Percentiles rank a stretch among this genome's conserved stretches.
These are phyloP conservation scores for Morpho helenor DNA, from an alignment of 2,888 invertebrate species.

Conservation along the genomic window DNA sequence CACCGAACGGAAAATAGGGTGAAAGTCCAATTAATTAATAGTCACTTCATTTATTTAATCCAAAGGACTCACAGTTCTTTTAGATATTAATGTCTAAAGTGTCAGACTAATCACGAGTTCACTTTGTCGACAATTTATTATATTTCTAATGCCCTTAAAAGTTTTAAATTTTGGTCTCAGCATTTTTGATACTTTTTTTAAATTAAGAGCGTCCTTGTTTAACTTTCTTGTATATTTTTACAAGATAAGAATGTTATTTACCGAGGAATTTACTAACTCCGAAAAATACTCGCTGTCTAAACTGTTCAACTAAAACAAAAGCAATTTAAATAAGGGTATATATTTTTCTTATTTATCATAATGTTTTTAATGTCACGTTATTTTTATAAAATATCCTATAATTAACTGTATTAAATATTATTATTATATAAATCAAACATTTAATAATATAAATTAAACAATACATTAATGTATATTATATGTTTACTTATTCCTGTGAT, in stretches of 20 bases:
- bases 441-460: too few relatives aligned
- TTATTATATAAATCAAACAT: too few relatives aligned
- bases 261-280: neutral
- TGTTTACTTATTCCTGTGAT: too few relatives aligned
- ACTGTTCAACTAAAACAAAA: slow-evolving; percentile 62
- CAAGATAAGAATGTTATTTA: slow-evolving; percentile 5
- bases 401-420: too few relatives aligned
- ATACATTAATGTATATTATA: too few relatives aligned
- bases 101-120: slow-evolving; percentile 55
- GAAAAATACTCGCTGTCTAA: slow-evolving; percentile 18
- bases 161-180: slow-evolving; percentile 1
- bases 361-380: too few relatives aligned
- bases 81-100: slow-evolving; percentile 66
- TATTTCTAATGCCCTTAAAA: slow-evolving; percentile 24
- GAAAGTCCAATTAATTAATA: slow-evolving; percentile 79
- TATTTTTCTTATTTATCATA: too few relatives aligned
- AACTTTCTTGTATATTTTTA: slow-evolving; percentile 4
- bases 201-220: slow-evolving; percentile 5
- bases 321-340: slow-evolving; percentile 48
- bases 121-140: slow-evolving; percentile 39
- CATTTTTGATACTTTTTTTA: slow-evolving; percentile 7
- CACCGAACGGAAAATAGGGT: slow-evolving; percentile 78
- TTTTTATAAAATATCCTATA: too few relatives aligned
- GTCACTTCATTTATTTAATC: slow-evolving; percentile 78
- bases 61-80: slow-evolving; percentile 62